Evolutionary conservation across 37 sponge, comb jelly and placozoan species (phyloP), one percentile per base, ranked within the genome.

Genomic region (Agelas oroides): DNA sequence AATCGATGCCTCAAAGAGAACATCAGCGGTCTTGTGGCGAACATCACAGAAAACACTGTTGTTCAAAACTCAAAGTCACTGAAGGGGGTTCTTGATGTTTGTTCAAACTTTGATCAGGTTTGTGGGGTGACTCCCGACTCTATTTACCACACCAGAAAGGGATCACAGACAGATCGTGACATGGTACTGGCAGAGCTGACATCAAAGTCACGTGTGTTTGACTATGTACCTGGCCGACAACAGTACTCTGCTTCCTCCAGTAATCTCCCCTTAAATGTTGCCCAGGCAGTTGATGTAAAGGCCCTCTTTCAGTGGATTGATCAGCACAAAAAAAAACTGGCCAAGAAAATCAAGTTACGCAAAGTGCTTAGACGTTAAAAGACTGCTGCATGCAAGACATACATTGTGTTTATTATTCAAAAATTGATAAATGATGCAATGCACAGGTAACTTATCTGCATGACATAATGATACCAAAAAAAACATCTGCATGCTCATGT

Each of bases 161-260:
- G n/a, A 46, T 46, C 46, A 3, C 46, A 12, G 46, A 46, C 3
- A 46, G 46, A 46, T 46, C 46, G 46, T 46, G 23, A 24, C 37
- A 64, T 37, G 25, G 60, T 78, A 17, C 27, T 61, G 0, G 28
- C 0, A 2, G 64, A 78, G 30, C 41, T 78, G 2, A 28, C 37
- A 1, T 17, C 25, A 30, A 57, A 75, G 53, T 53, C 76, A 54
- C 57, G 53, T 30, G 76, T 75, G 21, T 75, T 78, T 78, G 63
- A 60, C 38, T 78, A 78, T 62, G 1, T 30, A 8, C 78, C 78
- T 3, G 78, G 78, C 41, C 63, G 78, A 19, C 39, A 41, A 37
- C 78, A 59, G 3, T 8, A 46, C 8, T 12, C 46, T 3, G 8
- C 3, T 12, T 46, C 8, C 6, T 46, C 8, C 46, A 46, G 46